Percentiles rank a stretch among this genome's conserved stretches.
Conservation (phyloP, 2,797 vertebrate species). For the Xenops minutus region DNA sequence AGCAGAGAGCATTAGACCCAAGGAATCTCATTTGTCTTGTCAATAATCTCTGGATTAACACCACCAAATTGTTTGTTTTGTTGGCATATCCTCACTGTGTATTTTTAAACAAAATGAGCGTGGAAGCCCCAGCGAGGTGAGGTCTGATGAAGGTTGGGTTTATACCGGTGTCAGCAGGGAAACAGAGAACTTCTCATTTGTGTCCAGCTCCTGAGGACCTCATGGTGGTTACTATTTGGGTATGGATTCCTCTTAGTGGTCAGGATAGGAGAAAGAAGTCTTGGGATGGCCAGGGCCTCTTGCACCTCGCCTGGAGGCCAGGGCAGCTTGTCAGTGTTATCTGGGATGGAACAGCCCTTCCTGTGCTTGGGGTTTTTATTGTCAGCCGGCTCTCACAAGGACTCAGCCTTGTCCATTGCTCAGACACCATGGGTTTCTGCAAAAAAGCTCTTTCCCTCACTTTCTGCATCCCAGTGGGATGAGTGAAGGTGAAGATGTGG, state of each 20-base stretch:
- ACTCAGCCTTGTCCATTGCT: fast-evolving
- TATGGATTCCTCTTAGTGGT: neutral
- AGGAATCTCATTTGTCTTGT: constrained; percentile 72
- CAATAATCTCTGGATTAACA: constrained; percentile 67
- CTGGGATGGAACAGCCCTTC: neutral
- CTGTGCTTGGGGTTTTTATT: neutral
- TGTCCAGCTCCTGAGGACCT: neutral
- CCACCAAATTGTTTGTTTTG: constrained; percentile 62
- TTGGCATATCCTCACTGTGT: neutral
- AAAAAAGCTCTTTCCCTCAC: neutral
- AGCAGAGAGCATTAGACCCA: constrained; percentile 66
- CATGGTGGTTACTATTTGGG: fast-evolving
- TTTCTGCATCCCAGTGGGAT: neutral
- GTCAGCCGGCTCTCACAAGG: neutral
- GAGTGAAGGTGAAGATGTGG: fast-evolving
- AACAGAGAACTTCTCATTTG: neutral
- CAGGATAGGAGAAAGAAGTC: neutral
- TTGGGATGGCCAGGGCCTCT: neutral
- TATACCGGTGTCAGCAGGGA: neutral
- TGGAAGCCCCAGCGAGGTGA: neutral
- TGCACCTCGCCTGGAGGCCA: fast-evolving
- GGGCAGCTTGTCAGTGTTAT: fast-evolving
- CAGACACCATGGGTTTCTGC: fast-evolving
- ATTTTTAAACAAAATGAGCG: constrained; percentile 21
- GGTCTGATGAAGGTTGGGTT: neutral